A percentile compares a stretch with the other conserved stretches of the same genome.
These are phyloP conservation scores for Nomada hirtipes DNA, from an alignment of 2,888 invertebrate genomes.

Conservation along the genomic window DNA sequence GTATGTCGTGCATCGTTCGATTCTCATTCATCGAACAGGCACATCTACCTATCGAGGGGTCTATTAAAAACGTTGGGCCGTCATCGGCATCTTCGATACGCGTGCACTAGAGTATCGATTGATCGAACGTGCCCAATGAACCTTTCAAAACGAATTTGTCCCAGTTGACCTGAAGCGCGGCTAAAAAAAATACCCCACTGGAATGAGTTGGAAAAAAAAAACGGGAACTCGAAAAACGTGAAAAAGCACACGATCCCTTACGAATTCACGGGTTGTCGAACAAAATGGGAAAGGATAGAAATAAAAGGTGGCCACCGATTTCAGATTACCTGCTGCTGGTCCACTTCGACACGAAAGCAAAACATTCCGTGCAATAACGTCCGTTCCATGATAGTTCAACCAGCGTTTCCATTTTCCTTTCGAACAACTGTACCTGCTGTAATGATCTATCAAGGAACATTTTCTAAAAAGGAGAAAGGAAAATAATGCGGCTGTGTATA, in stretches of 20 bases:
- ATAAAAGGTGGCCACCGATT: conserved; percentile 38
- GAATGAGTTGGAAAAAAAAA: neutral
- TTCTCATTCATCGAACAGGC: conserved; percentile 1
- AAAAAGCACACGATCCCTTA: conserved; percentile 13
- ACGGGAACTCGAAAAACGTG: neutral
- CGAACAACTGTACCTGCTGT: conserved; percentile 20
- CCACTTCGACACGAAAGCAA: conserved; percentile 38
- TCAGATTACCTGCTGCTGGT: conserved; percentile 45
- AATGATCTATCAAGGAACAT: conserved; percentile 1
- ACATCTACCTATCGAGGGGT: neutral
- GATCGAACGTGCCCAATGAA: conserved; percentile 23
- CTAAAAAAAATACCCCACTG: conserved; percentile 1
- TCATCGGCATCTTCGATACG: conserved; percentile 12
- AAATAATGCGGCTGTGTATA: too few species aligned
- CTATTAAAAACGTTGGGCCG: conserved; percentile 16
- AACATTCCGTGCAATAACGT: conserved; percentile 50
- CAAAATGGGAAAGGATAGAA: conserved; percentile 1
- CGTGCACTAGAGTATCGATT: neutral
- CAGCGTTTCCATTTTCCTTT: neutral
- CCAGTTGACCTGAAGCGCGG: conserved; percentile 10
- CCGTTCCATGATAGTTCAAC: conserved; percentile 38
- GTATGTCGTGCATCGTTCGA: neutral
- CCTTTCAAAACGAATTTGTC: conserved; percentile 42
- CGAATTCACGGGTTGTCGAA: conserved; percentile 15
- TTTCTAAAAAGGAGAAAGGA: neutral